Conservation (phyloP, 2,797 vertebrate species). For the Sebastes jordani region DNA sequence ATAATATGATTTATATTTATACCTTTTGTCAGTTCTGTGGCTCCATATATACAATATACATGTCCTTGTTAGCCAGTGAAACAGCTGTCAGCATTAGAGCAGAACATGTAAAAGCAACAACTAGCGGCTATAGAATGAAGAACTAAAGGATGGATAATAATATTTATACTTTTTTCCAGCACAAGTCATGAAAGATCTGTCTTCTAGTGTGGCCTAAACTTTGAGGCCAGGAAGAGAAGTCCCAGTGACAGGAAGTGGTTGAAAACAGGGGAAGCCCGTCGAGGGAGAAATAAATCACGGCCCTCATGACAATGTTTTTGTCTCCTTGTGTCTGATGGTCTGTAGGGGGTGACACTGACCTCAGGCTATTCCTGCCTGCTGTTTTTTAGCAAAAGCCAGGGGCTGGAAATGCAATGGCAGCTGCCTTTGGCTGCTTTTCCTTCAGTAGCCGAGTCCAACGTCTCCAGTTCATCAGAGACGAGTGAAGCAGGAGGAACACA, state of each 20-base stretch:
- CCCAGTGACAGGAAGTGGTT: constrained; percentile 65
- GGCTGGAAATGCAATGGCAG: constrained; percentile 57
- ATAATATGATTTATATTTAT: neutral
- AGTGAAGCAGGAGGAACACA: constrained; percentile 62
- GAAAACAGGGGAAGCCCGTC: constrained; percentile 68
- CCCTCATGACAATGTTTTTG: constrained; percentile 58
- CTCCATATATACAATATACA: neutral
- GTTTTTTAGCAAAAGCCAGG: constrained; percentile 38
- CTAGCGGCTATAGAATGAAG: neutral
- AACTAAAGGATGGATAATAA: neutral
- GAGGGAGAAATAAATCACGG: constrained; percentile 64
- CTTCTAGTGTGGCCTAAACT: constrained; percentile 7
- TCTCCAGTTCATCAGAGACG: constrained; percentile 71
- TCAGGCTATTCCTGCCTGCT: constrained; percentile 49
- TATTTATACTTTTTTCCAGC: neutral
- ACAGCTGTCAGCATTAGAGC: neutral
- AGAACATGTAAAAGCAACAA: neutral
- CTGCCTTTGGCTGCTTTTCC: constrained; percentile 57
- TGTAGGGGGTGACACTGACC: constrained; percentile 58
- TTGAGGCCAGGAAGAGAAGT: constrained; percentile 43
- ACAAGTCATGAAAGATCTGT: constrained; percentile 13
- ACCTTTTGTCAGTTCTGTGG: neutral
- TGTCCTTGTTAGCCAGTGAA: neutral
- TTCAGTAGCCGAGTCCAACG: constrained; percentile 52
- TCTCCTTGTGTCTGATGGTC: constrained; percentile 53